phyloP scores from a whole-genome alignment of 2,888 invertebrate genomes.

The Tetheella fluctuosa region DNA sequence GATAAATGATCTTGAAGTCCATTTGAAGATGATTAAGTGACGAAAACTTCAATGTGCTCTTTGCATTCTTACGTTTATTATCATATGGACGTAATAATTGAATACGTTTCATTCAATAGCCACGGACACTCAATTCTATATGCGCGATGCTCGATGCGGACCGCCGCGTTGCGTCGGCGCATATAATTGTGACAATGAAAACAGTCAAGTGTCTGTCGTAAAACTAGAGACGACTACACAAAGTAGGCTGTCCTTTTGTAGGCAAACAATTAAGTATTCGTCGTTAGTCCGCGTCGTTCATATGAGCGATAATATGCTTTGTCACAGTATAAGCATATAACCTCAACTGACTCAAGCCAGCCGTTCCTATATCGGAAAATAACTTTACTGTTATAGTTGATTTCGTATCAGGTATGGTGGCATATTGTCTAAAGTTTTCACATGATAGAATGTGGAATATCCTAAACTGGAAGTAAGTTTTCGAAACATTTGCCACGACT shows the following conservation, averaged over 20 bases:
- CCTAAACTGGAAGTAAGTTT: no score
- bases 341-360: slow-evolving; percentile 23
- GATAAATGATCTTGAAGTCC: slow-evolving; percentile 9
- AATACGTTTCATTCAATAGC: slow-evolving; percentile 56
- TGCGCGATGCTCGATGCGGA: slow-evolving; percentile 41
- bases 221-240: slow-evolving; percentile 70
- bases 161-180: slow-evolving; percentile 49
- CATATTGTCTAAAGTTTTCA: background rate
- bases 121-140: slow-evolving; percentile 47
- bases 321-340: slow-evolving; percentile 41
- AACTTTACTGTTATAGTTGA: slow-evolving; percentile 15
- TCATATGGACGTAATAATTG: slow-evolving; percentile 36
- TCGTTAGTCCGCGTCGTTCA: slow-evolving; percentile 54
- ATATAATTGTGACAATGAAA: slow-evolving; percentile 73
- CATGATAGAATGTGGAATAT: background rate
- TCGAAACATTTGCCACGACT: no score
- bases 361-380: slow-evolving; percentile 27
- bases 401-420: background rate
- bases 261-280: slow-evolving; percentile 73
- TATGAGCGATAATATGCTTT: slow-evolving; percentile 50
- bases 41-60: slow-evolving; percentile 34
- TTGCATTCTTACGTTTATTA: slow-evolving; percentile 41
- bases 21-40: slow-evolving; percentile 36
- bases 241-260: slow-evolving; percentile 72
- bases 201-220: slow-evolving; percentile 76